Evolutionary conservation across 2,888 invertebrate genomes (phyloP), one percentile per base, ranked within the genome.

Genomic region (Agrochola circellaris): DNA sequence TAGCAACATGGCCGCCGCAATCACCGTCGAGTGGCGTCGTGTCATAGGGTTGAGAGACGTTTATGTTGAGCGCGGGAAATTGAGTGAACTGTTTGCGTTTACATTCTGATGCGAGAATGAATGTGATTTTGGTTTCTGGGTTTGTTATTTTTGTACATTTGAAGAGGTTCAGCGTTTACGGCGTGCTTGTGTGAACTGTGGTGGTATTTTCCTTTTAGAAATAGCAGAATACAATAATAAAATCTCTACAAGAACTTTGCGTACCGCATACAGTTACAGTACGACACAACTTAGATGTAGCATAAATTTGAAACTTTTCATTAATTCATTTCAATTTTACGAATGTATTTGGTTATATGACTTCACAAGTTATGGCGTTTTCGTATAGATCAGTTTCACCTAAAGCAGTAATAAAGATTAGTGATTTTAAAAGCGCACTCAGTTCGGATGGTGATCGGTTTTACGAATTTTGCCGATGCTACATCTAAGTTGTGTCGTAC

Each of bases 1-100:
- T 92, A 89, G 90, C 91, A 89, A 90, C 89, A 92, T 90, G 91
- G 91, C 90, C 80, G 88, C 89, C 85, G 88, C 89, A 89, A 90
- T 90, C 90, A 88, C 84, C 79, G 86, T 74, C 85, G 86, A 89
- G 88, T 87, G 83, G 72, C 81, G 85, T 66, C 80, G 75, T 76
- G 82, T 88, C 87, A 80, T 75, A 87, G 79, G 76, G 79, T 42
- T 87, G 84, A 84, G 83, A 77, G 82, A 77, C 86, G 77, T 81
- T 83, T 81, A 85, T 75, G 79, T 85, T 80, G 81, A 77, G 62
- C 84, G 85, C 69, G 82, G 86, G 81, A 80, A 87, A 82, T 87
- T 85, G 81, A 85, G 74, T 81, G 77, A 79, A 79, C 80, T 82
- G 76, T 73, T 80, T 71, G 76, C 61, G 69, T 84, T 76, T 81